Evolutionary conservation across 2,797 vertebrate species (phyloP).

Genomic region (Channa striata): DNA sequence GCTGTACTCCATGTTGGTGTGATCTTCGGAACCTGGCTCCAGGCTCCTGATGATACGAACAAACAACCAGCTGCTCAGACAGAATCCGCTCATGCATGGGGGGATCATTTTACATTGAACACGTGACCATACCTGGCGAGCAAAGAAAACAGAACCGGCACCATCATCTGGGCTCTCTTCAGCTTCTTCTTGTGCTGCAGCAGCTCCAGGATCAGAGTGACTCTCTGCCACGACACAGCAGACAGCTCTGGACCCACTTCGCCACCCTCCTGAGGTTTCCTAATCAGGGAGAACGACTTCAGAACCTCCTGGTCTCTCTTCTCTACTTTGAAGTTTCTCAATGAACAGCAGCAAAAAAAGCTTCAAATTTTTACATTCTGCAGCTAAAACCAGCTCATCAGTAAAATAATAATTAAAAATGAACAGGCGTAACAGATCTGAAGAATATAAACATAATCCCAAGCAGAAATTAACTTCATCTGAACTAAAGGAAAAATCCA

Average conservation of each 20-base stretch:
- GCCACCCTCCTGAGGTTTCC: constrained; percentile 81
- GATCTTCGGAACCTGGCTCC: constrained; percentile 77
- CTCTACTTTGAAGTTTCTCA: too few relatives aligned
- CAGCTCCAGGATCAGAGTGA: constrained; percentile 93
- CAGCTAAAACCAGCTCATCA: too few relatives aligned
- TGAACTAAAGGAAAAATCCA: too few relatives aligned
- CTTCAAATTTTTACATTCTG: too few relatives aligned
- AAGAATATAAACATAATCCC: too few relatives aligned
- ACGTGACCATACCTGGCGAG: constrained; percentile 82
- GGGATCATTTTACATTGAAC: too few relatives aligned
- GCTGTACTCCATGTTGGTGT: constrained; percentile 91
- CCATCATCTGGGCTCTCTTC: constrained; percentile 84
- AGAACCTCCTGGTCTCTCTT: neutral
- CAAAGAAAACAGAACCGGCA: constrained; percentile 91
- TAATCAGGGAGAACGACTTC: constrained; percentile 39
- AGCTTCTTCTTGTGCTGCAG: constrained; percentile 99
- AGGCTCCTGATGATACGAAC: constrained; percentile 82
- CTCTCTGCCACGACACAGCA: constrained; percentile 88
- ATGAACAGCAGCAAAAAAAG: too few relatives aligned
- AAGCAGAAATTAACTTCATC: too few relatives aligned
- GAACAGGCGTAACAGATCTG: too few relatives aligned
- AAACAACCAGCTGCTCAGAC: neutral
- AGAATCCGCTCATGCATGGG: too few relatives aligned
- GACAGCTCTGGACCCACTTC: constrained; percentile 65
- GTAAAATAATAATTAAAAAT: too few relatives aligned